Base-by-base conservation (phyloP, 2,888 invertebrate genomes). In the Cylloceria caligata region DNA sequence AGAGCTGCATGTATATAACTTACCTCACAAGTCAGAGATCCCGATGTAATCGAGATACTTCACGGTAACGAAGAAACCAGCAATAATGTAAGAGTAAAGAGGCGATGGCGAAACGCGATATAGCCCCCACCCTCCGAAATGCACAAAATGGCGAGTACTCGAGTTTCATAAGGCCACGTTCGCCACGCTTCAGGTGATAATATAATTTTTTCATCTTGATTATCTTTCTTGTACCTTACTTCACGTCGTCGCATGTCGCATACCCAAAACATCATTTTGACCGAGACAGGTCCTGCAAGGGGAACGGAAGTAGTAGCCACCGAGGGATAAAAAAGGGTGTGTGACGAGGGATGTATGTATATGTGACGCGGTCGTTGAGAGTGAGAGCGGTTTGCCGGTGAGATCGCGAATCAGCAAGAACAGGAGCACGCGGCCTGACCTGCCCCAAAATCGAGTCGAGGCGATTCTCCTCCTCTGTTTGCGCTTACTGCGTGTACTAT, bases 381-480 rank as follows among this genome's bases (percentile, higher is more conserved):
- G 81, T 36, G 76, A 81, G 76, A 76, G 76, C 67, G 67, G 52
- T 76, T 68, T 52, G 30, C 47, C 24, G 71, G 60, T 24, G 62
- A 76, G 76, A 68, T 64, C 11, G 30, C 11, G 76, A 81, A 76
- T 81, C 68, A 57, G 65, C 75, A 55, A 52, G 47, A 68, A 36
- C 78, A 49, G 49, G 55, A 30, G 60, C 64, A 68, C 27, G 76
- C 55, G 81, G 75, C 84, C 82, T 85, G 85, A 85, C 85, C 85
- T 85, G 85, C 85, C 85, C 81, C 85, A 85, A 85, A 84, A 85
- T 85, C 83, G 76, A 79, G 79, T 55, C 60, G 76, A 47, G 68
- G 47, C 49, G 57, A 72, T 76, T 64, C 34, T 34, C 34, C 30
- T 60, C 16, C 30, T n/a, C 30, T 13, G 57, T 60, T 16, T 60